These are phyloP conservation scores for Smithornis capensis DNA, from an alignment of 2,113 vertebrate genomes.

Conservation along the genomic window DNA sequence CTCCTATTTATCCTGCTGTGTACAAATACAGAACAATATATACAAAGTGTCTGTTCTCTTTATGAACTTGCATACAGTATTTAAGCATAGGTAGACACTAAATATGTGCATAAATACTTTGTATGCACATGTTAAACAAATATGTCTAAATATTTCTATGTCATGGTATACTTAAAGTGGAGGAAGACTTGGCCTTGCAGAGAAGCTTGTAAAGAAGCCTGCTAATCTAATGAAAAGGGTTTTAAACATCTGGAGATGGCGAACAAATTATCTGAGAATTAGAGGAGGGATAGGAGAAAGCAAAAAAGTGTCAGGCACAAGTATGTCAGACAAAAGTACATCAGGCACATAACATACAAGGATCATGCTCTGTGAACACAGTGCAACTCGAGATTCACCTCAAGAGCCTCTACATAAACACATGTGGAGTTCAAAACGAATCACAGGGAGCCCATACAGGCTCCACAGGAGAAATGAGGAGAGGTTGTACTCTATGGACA, in stretches of 20 bases:
- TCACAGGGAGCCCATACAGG: background rate
- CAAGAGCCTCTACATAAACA: background rate
- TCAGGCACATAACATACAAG: too few species aligned
- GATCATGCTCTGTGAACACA: background rate
- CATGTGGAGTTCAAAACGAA: background rate
- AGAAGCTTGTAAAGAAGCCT: background rate
- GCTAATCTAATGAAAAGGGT: background rate
- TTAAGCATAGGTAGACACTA: background rate
- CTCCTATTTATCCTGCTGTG: background rate
- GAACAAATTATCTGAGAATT: background rate
- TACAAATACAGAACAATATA: background rate
- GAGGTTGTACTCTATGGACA: background rate
- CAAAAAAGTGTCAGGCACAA: accelerated
- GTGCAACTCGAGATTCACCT: accelerated
- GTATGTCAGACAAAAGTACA: background rate
- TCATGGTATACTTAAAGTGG: background rate
- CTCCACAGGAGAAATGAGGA: background rate
- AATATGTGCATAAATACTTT: background rate
- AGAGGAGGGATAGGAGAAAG: background rate
- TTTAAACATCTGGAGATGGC: background rate
- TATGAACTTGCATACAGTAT: background rate
- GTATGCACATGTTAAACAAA: background rate
- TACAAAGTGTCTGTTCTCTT: background rate
- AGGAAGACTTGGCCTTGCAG: background rate
- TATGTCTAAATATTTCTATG: background rate